phyloP scores from a whole-genome alignment of 2,888 invertebrate species.

The Aphodius granarius region DNA sequence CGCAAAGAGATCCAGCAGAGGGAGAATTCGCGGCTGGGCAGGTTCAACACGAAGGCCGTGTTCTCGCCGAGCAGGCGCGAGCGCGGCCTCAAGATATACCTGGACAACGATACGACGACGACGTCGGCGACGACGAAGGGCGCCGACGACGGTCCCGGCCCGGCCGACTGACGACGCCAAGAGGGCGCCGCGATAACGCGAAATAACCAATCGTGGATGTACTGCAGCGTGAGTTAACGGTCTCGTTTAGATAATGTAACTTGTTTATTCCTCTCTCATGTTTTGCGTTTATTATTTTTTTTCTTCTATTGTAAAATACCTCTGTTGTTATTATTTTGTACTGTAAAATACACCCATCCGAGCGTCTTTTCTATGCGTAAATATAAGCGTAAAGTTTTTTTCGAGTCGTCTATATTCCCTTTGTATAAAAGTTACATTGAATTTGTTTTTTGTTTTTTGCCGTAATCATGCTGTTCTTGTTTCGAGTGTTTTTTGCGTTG shows the following conservation, averaged over 20 bases:
- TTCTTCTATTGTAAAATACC: slow-evolving; percentile 28
- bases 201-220: slow-evolving; percentile 46
- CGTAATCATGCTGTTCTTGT: no score
- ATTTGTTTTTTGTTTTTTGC: background rate
- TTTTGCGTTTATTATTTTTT: slow-evolving; percentile 26
- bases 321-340: slow-evolving; percentile 24
- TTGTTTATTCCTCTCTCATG: background rate
- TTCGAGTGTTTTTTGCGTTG: no score
- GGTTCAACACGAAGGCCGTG: slow-evolving; percentile 48
- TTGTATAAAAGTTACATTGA: background rate
- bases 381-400: slow-evolving; percentile 9
- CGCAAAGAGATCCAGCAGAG: slow-evolving; percentile 62
- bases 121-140: slow-evolving; percentile 52
- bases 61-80: slow-evolving; percentile 66
- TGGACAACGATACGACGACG: no score
- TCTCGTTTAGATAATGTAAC: background rate
- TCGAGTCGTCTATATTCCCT: background rate
- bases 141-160: slow-evolving; percentile 48
- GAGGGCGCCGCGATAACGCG: slow-evolving; percentile 38
- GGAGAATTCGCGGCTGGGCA: slow-evolving; percentile 60
- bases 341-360: slow-evolving; percentile 3
- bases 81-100: slow-evolving; percentile 71
- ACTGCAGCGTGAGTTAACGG: slow-evolving; percentile 45
- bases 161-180: slow-evolving; percentile 50
- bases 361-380: slow-evolving; percentile 7